A percentile compares a stretch with the other conserved stretches of the same genome.
phyloP scores from a whole-genome alignment of 2,888 invertebrate species.

The Tetropium fuscum region DNA sequence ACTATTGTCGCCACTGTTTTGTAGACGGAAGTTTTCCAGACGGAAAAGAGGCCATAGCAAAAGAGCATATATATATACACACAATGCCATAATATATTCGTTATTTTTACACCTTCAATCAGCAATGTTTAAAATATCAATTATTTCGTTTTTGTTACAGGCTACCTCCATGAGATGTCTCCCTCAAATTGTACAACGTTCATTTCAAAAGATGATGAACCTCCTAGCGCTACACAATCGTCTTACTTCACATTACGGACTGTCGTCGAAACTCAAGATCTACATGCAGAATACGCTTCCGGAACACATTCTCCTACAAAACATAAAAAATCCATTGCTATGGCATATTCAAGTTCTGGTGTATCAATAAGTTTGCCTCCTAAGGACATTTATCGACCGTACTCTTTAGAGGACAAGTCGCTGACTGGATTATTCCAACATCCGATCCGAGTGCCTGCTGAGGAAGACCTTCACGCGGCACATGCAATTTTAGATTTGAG shows the following conservation, averaged over 20 bases:
- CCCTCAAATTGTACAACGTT: slow-evolving; percentile 83
- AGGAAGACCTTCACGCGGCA: slow-evolving; percentile 88
- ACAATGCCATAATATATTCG: too few relatives aligned
- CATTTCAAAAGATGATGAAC: slow-evolving; percentile 77
- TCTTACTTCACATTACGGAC: slow-evolving; percentile 70
- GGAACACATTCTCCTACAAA: slow-evolving; percentile 57
- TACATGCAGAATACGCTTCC: slow-evolving; percentile 60
- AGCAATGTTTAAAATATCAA: too few relatives aligned
- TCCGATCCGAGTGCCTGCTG: slow-evolving; percentile 74
- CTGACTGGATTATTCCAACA: slow-evolving; percentile 61
- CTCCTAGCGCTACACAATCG: slow-evolving; percentile 65
- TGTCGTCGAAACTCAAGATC: slow-evolving; percentile 66
- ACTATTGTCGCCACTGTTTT: too few relatives aligned
- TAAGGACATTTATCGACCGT: slow-evolving; percentile 91
- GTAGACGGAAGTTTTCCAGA: too few relatives aligned
- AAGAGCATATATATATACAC: too few relatives aligned
- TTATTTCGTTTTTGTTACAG: too few relatives aligned
- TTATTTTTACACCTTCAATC: too few relatives aligned
- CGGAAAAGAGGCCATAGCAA: too few relatives aligned
- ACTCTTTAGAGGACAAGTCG: slow-evolving; percentile 80
- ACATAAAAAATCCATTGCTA: slow-evolving; percentile 79
- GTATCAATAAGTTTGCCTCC: slow-evolving; percentile 87
- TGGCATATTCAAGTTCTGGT: slow-evolving; percentile 89
- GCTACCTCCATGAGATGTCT: slow-evolving; percentile 83
- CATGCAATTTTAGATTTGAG: slow-evolving; percentile 91